Evolutionary conservation across 2,797 vertebrate species (phyloP), one percentile per base, ranked within the genome.

Genomic region (Rhinoraja longicauda): DNA sequence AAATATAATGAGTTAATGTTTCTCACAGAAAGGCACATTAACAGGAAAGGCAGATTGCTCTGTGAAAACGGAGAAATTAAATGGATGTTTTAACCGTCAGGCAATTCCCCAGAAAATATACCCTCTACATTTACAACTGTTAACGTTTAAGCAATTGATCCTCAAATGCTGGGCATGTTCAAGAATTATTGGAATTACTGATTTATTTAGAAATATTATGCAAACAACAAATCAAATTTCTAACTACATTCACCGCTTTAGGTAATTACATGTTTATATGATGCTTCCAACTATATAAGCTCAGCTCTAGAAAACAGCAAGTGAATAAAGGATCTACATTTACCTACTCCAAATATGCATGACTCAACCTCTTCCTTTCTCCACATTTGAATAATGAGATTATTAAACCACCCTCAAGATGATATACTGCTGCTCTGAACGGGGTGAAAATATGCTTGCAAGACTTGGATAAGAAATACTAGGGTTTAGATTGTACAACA

Each of bases 31-130:
- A 4, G 21, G 32, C 10, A 59, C 81, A 29, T 32, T 45, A 57
- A 9, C 45, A 64, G 59, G 45, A 45, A 45, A 45, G 64, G 29
- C 59, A 32, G 24, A 62, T 59, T 62, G 57, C 4, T 64, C 26
- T n/a, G 39, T 26, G 32, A 88, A 26, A 86, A 45, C 19, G 53
- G 45, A 5, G 4, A 53, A 53, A 53, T 53, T 53, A 45, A 53
- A 53, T 53, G 45, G 45, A 53, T 53, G 45, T 53, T 53, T 53
- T 53, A 53, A 53, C 45, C 53, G 45, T 53, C 45, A 53, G 45
- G 45, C 4, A 53, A 5, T 53, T 53, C 45, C 45, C 53, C 79
- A 93, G 93, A 93, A 93, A 93, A 6, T 73, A 21, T 21, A 88
- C n/a, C 7, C n/a, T 32, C 8, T 36, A 67, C 32, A 88, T 88